A percentile compares a stretch with the other conserved stretches of the same genome.
Evolutionary conservation across 2,113 vertebrate species (phyloP).

Genomic region (Danionella cerebrum): DNA sequence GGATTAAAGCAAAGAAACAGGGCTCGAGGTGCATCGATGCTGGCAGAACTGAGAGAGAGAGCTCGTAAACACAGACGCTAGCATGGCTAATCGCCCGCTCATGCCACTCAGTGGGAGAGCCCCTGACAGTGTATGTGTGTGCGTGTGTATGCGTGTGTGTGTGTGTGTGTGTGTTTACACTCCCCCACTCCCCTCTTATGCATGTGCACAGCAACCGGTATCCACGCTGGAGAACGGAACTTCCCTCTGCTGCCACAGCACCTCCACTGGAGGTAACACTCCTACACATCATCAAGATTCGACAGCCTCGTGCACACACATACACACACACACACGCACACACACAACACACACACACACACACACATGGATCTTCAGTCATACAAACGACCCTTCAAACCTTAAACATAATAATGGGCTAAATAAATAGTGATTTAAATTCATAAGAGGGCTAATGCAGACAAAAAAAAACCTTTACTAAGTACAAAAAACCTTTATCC

Average conservation of each 20-base stretch:
- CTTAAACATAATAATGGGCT: constrained; percentile 13
- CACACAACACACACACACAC: constrained; percentile 16
- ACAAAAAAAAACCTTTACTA: background rate
- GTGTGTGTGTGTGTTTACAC: constrained; percentile 39
- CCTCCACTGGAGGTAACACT: constrained; percentile 31
- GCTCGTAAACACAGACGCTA: constrained; percentile 59
- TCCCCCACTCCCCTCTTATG: constrained; percentile 23
- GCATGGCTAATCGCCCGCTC: constrained; percentile 88
- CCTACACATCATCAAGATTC: constrained; percentile 8
- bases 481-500: constrained; percentile 3
- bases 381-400: constrained; percentile 16
- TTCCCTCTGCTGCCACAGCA: constrained; percentile 39
- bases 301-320: constrained; percentile 26
- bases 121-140: constrained; percentile 88
- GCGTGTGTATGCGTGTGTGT: too few relatives aligned
- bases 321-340: background rate
- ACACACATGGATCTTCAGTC: background rate
- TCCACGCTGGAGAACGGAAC: constrained; percentile 38
- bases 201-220: constrained; percentile 41
- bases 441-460: constrained; percentile 1
- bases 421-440: constrained; percentile 16
- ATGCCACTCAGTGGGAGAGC: constrained; percentile 88
- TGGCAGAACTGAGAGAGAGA: constrained; percentile 53
- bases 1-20: constrained; percentile 37
- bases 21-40: constrained; percentile 36